A percentile compares a stretch with the other conserved stretches of the same genome.
These are phyloP conservation scores for Trichacis sp. DNA, from an alignment of 2,888 invertebrate genomes.

Conservation along the genomic window DNA sequence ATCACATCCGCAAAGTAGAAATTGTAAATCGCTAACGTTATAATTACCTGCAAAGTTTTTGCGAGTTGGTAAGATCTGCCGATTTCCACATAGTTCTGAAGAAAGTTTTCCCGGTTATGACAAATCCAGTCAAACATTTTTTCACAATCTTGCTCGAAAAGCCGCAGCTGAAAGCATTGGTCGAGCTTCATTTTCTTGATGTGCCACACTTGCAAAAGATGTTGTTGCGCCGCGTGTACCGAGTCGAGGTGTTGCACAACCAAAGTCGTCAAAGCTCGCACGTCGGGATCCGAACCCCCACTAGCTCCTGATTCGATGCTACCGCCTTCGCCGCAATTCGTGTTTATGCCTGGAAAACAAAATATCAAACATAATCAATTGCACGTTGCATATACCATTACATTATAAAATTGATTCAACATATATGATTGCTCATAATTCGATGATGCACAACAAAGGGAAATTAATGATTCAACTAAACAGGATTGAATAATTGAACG, in stretches of 20 bases:
- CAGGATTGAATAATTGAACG: too few relatives aligned
- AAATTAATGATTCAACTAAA: too few relatives aligned
- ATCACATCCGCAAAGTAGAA: too few relatives aligned
- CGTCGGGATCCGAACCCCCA: constrained; percentile 78
- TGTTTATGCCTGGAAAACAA: constrained; percentile 50
- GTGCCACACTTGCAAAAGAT: constrained; percentile 93
- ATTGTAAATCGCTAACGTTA: too few relatives aligned
- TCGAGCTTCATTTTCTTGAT: constrained; percentile 94
- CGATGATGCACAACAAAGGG: too few relatives aligned
- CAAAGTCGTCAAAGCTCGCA: constrained; percentile 74
- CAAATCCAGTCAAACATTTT: constrained; percentile 99
- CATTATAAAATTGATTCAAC: too few relatives aligned
- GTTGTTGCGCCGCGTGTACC: constrained; percentile 90
- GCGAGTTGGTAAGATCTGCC: constrained; percentile 92
- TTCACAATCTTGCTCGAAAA: constrained; percentile 97
- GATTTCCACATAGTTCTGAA: constrained; percentile 96
- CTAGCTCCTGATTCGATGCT: constrained; percentile 82
- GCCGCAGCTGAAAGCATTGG: constrained; percentile 93
- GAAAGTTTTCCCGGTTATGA: constrained; percentile 93
- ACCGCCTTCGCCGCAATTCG: constrained; percentile 71
- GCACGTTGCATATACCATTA: too few relatives aligned
- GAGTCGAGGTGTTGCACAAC: constrained; percentile 87
- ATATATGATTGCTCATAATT: too few relatives aligned
- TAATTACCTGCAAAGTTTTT: constrained; percentile 70
- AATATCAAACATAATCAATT: too few relatives aligned